Percentiles rank a stretch among this genome's conserved stretches.
These are phyloP conservation scores for Cherax quadricarinatus DNA, from an alignment of 1,140 invertebrate species.

Conservation along the genomic window DNA sequence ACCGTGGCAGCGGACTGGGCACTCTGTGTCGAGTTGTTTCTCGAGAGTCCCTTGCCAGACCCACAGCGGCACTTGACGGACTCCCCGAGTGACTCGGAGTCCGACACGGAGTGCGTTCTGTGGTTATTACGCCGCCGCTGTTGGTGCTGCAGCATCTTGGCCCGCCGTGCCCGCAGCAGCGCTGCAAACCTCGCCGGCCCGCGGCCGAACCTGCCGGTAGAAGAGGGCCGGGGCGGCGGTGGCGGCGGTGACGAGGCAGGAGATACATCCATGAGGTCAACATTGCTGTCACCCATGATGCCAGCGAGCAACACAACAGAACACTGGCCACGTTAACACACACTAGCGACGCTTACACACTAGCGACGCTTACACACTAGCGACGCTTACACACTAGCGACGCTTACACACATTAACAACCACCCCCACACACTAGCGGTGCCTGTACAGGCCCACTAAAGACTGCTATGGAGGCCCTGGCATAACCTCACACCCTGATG, in stretches of 20 bases:
- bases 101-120: conserved; percentile 26
- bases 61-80: conserved; percentile 43
- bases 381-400: too few relatives aligned
- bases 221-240: background rate
- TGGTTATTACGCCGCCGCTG: background rate
- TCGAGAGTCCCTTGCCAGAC: conserved; percentile 39
- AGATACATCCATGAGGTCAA: conserved; percentile 41
- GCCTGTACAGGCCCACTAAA: too few relatives aligned
- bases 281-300: conserved; percentile 51
- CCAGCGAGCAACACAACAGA: too few relatives aligned
- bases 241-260: conserved; percentile 39
- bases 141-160: conserved; percentile 8
- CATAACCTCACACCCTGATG: too few relatives aligned
- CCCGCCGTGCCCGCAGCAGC: conserved; percentile 22
- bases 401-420: too few relatives aligned
- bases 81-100: conserved; percentile 32
- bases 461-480: too few relatives aligned
- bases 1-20: conserved; percentile 47
- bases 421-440: too few relatives aligned
- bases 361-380: too few relatives aligned
- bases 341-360: too few relatives aligned
- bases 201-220: background rate
- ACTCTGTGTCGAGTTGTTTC: conserved; percentile 54
- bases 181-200: conserved; percentile 36
- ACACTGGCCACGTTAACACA: too few relatives aligned